A percentile compares a stretch with the other conserved stretches of the same genome.
Evolutionary conservation across 2,113 vertebrate genomes (phyloP).

Genomic region (Equus quagga): DNA sequence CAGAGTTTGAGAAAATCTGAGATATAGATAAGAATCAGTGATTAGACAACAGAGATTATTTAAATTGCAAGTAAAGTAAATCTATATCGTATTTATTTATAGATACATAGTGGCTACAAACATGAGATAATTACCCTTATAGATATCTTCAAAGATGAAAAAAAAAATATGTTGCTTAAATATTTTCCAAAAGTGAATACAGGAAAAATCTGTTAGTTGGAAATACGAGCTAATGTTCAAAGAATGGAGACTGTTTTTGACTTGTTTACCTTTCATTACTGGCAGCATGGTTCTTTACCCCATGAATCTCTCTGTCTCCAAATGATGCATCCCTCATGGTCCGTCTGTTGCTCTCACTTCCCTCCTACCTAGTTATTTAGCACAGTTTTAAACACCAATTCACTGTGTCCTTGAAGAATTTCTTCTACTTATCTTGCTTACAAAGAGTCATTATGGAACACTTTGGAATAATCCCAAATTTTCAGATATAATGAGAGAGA

Average conservation of each 20-base stretch:
- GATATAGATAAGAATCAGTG: background rate
- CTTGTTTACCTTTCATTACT: background rate
- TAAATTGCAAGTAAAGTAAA: background rate
- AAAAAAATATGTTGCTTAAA: background rate
- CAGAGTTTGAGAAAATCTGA: background rate
- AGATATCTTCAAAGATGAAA: background rate
- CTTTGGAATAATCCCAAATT: constrained; percentile 72
- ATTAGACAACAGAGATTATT: background rate
- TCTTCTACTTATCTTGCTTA: constrained; percentile 75
- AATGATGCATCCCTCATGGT: background rate
- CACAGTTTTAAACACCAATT: background rate
- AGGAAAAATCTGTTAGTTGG: background rate
- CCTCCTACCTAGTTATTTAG: constrained; percentile 24
- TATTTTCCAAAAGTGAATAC: background rate
- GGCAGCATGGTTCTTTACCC: background rate
- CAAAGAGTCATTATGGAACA: constrained; percentile 63
- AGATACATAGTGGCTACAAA: background rate
- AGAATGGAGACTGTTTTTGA: background rate
- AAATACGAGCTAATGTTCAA: background rate
- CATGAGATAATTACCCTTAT: background rate
- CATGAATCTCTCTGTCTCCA: background rate
- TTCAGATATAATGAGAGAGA: constrained; percentile 73
- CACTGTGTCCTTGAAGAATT: constrained; percentile 62
- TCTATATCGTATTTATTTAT: background rate
- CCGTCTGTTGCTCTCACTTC: background rate